A percentile compares a stretch with the other conserved stretches of the same genome.
These are phyloP conservation scores for Caracal caracal DNA, from an alignment of 2,113 vertebrate species.

Conservation along the genomic window DNA sequence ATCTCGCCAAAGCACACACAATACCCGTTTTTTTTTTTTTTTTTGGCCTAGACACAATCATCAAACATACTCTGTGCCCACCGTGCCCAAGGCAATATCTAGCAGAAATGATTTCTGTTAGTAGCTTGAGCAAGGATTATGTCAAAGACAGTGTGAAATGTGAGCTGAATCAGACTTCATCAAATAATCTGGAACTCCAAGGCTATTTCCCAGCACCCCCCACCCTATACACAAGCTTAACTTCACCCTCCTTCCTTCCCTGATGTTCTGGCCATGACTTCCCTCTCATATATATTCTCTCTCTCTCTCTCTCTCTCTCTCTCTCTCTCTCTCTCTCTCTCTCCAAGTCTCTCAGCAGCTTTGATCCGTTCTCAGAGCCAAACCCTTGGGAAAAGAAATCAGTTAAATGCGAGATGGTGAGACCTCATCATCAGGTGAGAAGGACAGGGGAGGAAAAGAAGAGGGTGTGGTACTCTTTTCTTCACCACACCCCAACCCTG, in stretches of 20 bases:
- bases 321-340: too few species aligned
- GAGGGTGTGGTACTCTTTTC: conserved; percentile 75
- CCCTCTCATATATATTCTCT: not conserved
- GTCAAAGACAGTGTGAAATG: conserved; percentile 50
- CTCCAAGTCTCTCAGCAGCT: conserved; percentile 39
- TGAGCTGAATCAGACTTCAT: conserved; percentile 46
- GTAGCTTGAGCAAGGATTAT: conserved; percentile 29
- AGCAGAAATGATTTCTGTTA: conserved; percentile 42
- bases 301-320: too few species aligned
- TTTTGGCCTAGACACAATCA: not conserved
- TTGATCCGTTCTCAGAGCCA: conserved; percentile 16
- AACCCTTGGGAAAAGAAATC: conserved; percentile 29
- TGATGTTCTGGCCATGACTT: not conserved
- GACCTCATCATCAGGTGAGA: conserved; percentile 49
- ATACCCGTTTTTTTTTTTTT: not conserved
- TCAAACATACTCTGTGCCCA: conserved; percentile 23
- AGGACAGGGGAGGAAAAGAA: not conserved
- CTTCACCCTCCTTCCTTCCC: conserved; percentile 26
- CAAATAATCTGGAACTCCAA: conserved; percentile 55
- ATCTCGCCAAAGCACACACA: conserved; percentile 7
- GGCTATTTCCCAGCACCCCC: not conserved
- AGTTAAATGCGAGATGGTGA: conserved; percentile 11
- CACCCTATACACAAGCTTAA: not conserved
- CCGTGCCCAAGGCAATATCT: not conserved
- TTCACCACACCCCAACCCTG: conserved; percentile 59